phyloP scores from a whole-genome alignment of 2,888 invertebrate genomes.

The Dryocosmus kuriphilus region DNA sequence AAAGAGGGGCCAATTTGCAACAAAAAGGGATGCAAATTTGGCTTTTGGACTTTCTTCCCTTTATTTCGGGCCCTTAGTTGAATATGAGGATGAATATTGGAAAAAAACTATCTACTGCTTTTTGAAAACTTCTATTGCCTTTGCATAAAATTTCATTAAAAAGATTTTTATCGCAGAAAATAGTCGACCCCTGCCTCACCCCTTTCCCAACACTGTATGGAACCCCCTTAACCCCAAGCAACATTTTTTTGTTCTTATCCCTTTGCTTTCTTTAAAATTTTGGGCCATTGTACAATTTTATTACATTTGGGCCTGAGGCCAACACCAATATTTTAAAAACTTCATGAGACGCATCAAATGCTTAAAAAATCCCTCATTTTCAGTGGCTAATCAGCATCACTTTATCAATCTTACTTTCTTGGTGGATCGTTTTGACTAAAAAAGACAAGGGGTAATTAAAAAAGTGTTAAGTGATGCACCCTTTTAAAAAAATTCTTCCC shows the following conservation, averaged over 20 bases:
- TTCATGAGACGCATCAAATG: conserved; percentile 11
- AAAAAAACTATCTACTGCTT: too few relatives aligned
- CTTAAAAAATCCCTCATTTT: neutral
- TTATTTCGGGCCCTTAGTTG: too few relatives aligned
- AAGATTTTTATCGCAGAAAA: too few relatives aligned
- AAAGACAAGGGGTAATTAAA: conserved; percentile 12
- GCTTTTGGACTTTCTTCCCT: too few relatives aligned
- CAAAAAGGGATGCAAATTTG: too few relatives aligned
- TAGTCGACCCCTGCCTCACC: too few relatives aligned
- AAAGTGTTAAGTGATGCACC: neutral
- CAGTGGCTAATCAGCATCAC: conserved; percentile 5
- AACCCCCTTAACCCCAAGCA: neutral
- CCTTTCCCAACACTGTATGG: too few relatives aligned
- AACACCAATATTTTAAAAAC: conserved; percentile 41
- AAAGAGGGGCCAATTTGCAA: too few relatives aligned
- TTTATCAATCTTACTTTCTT: conserved; percentile 9
- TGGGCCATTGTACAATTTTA: conserved; percentile 40
- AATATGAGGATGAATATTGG: too few relatives aligned
- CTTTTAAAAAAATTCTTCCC: conserved; percentile 3
- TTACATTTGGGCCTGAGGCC: conserved; percentile 38
- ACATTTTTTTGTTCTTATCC: conserved; percentile 5
- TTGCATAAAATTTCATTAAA: too few relatives aligned
- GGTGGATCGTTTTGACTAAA: neutral
- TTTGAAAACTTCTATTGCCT: too few relatives aligned
- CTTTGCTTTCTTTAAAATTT: neutral